Base-by-base conservation (phyloP, 2,797 vertebrate genomes). In the Xenops minutus region DNA sequence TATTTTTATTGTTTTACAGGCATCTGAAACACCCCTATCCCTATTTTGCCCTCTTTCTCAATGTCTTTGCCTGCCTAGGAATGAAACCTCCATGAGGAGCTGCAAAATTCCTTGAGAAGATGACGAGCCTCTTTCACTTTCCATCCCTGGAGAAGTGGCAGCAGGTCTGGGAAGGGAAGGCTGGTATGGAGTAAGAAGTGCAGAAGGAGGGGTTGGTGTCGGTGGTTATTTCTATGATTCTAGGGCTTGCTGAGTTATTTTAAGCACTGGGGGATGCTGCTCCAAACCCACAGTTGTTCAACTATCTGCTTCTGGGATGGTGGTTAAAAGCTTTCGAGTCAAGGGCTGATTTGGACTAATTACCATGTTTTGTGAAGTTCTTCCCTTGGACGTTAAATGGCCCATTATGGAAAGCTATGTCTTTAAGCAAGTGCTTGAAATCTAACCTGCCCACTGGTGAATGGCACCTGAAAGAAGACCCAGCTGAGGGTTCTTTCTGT, bases 51-150 rank as follows among this genome's bases (percentile, higher is more conserved):
- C 15, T 72, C 6, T 75, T 77, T 71, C 39, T 69, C n/a, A 32
- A 51, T 26, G 36, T 43, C 14, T 84, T 71, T 90, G 10, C 44
- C 41, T 54, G 78, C 61, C 54, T 56, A 18, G 41, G 56, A 61
- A 18, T 12, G 21, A 49, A 81, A 75, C 6, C 41, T 64, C 67
- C 49, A 7, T 0, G 2, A 66, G 58, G 16, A 72, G 20, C 19
- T 72, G 29, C 17, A 43, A 37, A 34, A 19, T 22, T 34, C 9
- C 30, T 71, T 23, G 29, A 2, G 12, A 63, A 56, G 58, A 21
- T 18, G 23, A 12, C 19, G 36, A 46, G 61, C 7, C 3, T 58
- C 21, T 64, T 3, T 9, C 0, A 0, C 12, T n/a, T 82, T 73
- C 43, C 18, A 29, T n/a, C 58, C 17, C 4, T 18, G 68, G 58